Conservation (phyloP, 2,888 invertebrate species). For the Lithophane ornitopus region DNA sequence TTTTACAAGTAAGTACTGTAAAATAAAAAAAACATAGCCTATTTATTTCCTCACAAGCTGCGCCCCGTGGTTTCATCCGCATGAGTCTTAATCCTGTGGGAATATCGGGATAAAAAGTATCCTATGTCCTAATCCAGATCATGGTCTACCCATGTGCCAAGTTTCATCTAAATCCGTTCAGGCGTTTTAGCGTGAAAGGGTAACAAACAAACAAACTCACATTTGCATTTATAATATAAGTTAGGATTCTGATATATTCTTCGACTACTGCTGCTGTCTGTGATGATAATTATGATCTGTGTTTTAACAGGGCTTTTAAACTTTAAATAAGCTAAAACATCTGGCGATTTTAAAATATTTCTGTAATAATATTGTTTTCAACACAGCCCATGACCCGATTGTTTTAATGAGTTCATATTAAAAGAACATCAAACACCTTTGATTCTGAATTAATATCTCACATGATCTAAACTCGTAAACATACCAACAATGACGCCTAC, state of each 20-base stretch:
- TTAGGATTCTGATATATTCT: neutral
- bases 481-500: constrained; percentile 63
- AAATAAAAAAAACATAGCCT: neutral
- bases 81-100: no score
- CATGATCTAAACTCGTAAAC: constrained; percentile 52
- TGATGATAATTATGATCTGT: neutral
- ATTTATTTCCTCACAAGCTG: neutral
- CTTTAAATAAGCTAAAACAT: neutral
- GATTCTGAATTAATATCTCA: constrained; percentile 43
- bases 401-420: constrained; percentile 59
- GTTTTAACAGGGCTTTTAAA: neutral
- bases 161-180: no score
- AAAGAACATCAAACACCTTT: constrained; percentile 58
- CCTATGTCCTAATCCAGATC: no score
- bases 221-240: no score
- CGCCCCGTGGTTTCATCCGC: no score
- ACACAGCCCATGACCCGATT: constrained; percentile 65
- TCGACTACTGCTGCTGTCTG: neutral
- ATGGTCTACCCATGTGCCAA: no score
- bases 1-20: neutral
- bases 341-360: constrained; percentile 37
- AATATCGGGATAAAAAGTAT: no score
- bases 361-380: constrained; percentile 42
- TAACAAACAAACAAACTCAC: no score
- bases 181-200: no score